Evolutionary conservation across 2,797 vertebrate genomes (phyloP).

Genomic region (Chaenodraco wilsoni): DNA sequence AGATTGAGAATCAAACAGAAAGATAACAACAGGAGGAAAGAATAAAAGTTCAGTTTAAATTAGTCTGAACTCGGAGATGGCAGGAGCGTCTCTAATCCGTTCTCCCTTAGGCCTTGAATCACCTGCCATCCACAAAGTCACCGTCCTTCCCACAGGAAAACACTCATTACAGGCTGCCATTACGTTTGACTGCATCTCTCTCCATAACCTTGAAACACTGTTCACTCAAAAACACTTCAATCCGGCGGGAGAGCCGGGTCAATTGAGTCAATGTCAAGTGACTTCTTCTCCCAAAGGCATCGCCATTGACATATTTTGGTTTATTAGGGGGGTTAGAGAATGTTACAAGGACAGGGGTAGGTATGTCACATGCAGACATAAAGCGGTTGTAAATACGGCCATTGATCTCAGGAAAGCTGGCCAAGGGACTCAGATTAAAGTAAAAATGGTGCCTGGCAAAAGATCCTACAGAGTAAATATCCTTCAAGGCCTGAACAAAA

Average conservation of each 20-base stretch:
- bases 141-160: constrained; percentile 78
- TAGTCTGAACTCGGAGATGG: constrained; percentile 51
- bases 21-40: not conserved
- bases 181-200: constrained; percentile 72
- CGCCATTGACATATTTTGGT: constrained; percentile 47
- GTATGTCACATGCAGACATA: constrained; percentile 30
- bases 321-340: constrained; percentile 13
- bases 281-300: constrained; percentile 53
- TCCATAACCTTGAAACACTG: constrained; percentile 79
- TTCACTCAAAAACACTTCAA: constrained; percentile 74
- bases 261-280: constrained; percentile 70
- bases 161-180: constrained; percentile 76
- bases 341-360: constrained; percentile 46
- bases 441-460: constrained; percentile 14
- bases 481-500: constrained; percentile 28
- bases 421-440: constrained; percentile 4
- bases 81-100: constrained; percentile 62
- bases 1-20: constrained; percentile 17
- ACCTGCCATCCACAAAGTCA: constrained; percentile 81
- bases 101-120: constrained; percentile 69
- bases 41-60: constrained; percentile 55
- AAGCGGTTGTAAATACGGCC: constrained; percentile 13
- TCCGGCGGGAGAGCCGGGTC: constrained; percentile 67
- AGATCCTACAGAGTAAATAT: constrained; percentile 5
- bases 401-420: constrained; percentile 25